Evolutionary conservation across 1,140 invertebrate species (phyloP).

Genomic region (Cataglyphis hispanica): DNA sequence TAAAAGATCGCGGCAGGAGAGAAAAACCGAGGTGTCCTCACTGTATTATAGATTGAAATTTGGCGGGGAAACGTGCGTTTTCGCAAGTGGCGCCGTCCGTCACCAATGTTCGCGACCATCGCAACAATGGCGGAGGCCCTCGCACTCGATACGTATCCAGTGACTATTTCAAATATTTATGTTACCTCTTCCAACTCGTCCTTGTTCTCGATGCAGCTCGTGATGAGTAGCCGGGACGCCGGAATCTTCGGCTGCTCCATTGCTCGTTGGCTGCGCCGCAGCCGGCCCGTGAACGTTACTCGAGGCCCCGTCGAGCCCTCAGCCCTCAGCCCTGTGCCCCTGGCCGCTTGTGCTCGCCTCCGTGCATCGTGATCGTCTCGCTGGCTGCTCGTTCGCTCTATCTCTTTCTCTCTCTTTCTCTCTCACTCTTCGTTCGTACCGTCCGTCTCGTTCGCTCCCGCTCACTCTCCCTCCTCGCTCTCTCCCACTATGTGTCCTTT

Average conservation of each 20-base stretch:
- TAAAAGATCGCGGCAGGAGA: not conserved
- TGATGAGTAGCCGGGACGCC: constrained; percentile 86
- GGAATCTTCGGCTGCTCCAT: constrained; percentile 83
- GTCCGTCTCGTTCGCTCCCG: constrained; percentile 20
- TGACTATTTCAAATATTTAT: constrained; percentile 82
- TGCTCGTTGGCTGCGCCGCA: constrained; percentile 65
- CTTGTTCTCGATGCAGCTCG: constrained; percentile 92
- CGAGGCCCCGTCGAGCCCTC: constrained; percentile 80
- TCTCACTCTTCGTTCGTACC: not conserved
- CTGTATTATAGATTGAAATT: constrained; percentile 71
- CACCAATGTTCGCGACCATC: constrained; percentile 81
- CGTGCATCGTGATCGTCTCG: constrained; percentile 85
- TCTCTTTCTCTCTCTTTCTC: constrained; percentile 59
- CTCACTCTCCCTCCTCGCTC: constrained; percentile 28
- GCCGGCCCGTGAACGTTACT: constrained; percentile 71
- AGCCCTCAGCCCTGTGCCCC: constrained; percentile 84
- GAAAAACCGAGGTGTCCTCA: not conserved
- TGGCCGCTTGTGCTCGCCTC: constrained; percentile 84
- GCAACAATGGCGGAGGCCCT: constrained; percentile 84
- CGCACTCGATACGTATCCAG: constrained; percentile 83
- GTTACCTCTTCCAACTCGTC: constrained; percentile 94
- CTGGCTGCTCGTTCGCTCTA: constrained; percentile 71
- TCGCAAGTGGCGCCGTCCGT: constrained; percentile 78
- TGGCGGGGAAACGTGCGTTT: constrained; percentile 75
- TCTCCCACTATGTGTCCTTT: constrained; percentile 33